Base-by-base conservation (phyloP, 2,797 vertebrate genomes). In the Catamblyrhynchus diadema region DNA sequence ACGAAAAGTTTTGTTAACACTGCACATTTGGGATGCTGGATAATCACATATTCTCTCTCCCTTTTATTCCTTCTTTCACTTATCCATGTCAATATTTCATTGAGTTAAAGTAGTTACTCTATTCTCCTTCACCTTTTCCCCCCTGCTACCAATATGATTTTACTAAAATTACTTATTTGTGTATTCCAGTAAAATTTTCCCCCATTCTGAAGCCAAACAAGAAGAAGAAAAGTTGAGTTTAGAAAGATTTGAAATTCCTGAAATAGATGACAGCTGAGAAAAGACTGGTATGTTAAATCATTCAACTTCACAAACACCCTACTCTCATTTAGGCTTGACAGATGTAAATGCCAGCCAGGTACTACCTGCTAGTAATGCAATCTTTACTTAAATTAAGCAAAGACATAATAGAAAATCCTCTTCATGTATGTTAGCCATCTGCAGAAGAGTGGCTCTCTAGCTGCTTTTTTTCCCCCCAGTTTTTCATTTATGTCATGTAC, bases 261-360 rank as follows among this genome's bases (percentile, higher is more conserved):
- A 94, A 95, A 95, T 90, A 91, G 75, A 94, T 94, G 95, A 96
- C 94, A 96, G 91, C 83, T 94, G 85, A 95, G 73, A 92, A 73
- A 84, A 93, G 88, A 88, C 82, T 94, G 77, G 90, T 91, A 94
- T 87, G 74, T 95, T 95, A 95, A 97, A 96, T 91, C 91, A 95
- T 69, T 95, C 65, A 74, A 62, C 56, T 90, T 95, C 88, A 81
- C 90, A 96, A 95, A 93, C 61, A 91, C 82, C 37, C 62, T 44
- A 24, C 60, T 91, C 88, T 94, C 87, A 90, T 94, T 94, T 94
- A 90, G 53, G 41, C 41, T 95, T 96, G 96, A 95, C 94, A 96
- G 94, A 94, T 96, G 94, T 80, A 96, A 95, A 93, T 94, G 86
- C 83, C 91, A 96, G 94, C 84, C 90, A 93, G 95, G 91, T 96